Evolutionary conservation across 1,140 invertebrate species (phyloP), one percentile per base, ranked within the genome.

Genomic region (Drosophila sproati): DNA sequence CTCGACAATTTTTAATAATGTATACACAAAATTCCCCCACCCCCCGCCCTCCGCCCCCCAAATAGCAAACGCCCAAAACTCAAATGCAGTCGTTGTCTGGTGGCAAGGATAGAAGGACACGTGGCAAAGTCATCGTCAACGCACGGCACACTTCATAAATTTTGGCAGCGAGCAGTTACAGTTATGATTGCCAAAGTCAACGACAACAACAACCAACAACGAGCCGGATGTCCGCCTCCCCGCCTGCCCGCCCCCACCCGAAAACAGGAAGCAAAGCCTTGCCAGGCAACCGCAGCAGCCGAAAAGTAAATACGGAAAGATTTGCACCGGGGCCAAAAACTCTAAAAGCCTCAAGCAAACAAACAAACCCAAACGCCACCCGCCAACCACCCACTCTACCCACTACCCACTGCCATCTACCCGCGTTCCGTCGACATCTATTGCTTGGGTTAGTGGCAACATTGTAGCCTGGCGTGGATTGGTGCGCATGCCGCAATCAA

Each of bases 61-160:
- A 70, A 70, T 67, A 63, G 69, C 62, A 61, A 68, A 86, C 83
- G 83, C 83, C 83, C 80, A 73, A 64, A 73, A 78, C 80, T 88
- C 83, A 83, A 88, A 73, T 88, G 83, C 85, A 88, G 85, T 55
- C 45, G 10, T 32, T 20, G n/a, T 5, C 35, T 4, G 45, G 41
- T 4, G 48, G 20, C 35, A 5, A 47, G 61, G 45, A 48, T 37
- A 32, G 12, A 45, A 64, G 60, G 68, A 63, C 80, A 72, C 66
- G 73, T 75, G 67, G 73, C 67, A 39, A 66, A 77, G 82, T 75
- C 77, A 75, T 89, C 78, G 82, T 85, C 70, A 70, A 70, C 71
- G 73, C 20, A 70, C 83, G 83, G 85, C 90, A 91, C 86, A 91
- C 90, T 91, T 91, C 90, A 91, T 91, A 91, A 88, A 91, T 91